Base-by-base conservation (phyloP, 2,113 vertebrate genomes). In the Pampusana beccarii region DNA sequence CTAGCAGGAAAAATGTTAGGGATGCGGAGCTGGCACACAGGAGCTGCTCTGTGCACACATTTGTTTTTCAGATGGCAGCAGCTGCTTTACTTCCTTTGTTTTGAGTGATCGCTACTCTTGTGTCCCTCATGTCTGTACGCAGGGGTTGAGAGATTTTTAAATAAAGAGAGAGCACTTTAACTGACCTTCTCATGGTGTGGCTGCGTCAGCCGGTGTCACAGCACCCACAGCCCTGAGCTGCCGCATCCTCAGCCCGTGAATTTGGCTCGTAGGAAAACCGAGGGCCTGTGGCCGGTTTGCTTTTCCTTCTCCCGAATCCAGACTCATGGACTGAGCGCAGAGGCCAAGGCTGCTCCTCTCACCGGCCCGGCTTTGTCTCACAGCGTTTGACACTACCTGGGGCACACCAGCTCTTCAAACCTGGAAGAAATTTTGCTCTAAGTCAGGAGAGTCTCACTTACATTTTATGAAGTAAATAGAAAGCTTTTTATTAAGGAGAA, bases 321-420 rank as follows among this genome's bases (percentile, higher is more conserved):
- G 26, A 34, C 8, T 13, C 19, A 24, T 21, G 10, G 61, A 42
- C 10, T 50, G 65, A 51, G 23, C 0, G 5, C 10, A 29, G 75
- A 38, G 28, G 42, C 51, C 1, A 0, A 70, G 34, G 50, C 84
- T 16, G 21, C 48, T 62, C 12, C 24, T 72, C 42, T 46, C 38
- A 16, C 36, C 1, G 2, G 0, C 1, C 3, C 2, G 26, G 23
- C 61, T 72, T 72, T 75, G 7, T 40, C 34, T 53, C 33, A 5
- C 0, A 1, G 17, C 11, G 5, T 5, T 50, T 34, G 57, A 36
- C 54, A 29, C 44, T 19, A 21, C 0, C 0, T 36, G 34, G 44
- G 40, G 24, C 56, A 44, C 51, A 16, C 4, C 11, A 34, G 26
- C 60, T 50, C 57, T 87, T 85, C 60, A 67, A 58, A 34, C 4